These are phyloP conservation scores for Tor tambroides DNA, from an alignment of 2,113 vertebrate species.

Conservation along the genomic window DNA sequence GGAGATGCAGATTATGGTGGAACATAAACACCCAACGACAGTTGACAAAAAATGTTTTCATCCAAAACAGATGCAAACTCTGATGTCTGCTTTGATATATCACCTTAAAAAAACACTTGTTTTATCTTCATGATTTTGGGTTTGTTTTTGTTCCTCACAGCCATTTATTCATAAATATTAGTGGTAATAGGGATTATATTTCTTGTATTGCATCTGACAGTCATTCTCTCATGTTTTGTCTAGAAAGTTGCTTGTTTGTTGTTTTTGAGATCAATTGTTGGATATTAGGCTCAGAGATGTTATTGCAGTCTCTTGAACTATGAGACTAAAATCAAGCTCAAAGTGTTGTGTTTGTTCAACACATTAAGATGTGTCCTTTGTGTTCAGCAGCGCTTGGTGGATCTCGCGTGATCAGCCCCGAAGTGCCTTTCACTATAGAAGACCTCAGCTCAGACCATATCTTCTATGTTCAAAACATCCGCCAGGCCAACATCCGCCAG, in stretches of 20 bases:
- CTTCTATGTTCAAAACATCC: conserved; percentile 89
- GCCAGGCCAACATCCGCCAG: conserved; percentile 73
- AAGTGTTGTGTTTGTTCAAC: neutral
- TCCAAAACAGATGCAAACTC: neutral
- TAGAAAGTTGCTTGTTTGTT: neutral
- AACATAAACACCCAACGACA: neutral
- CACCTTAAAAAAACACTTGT: neutral
- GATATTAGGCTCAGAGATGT: neutral
- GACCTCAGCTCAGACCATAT: conserved; percentile 85
- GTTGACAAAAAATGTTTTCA: conserved; percentile 31
- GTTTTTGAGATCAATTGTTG: neutral
- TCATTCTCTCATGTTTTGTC: neutral
- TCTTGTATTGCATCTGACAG: neutral
- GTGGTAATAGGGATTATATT: too few relatives aligned
- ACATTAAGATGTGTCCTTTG: conserved; percentile 4
- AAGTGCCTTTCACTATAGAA: conserved; percentile 84
- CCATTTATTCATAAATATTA: conserved; percentile 7
- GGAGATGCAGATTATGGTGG: conserved; percentile 18
- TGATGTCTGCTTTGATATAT: conserved; percentile 6
- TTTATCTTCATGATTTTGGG: neutral
- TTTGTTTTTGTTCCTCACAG: neutral
- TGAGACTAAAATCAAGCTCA: too few relatives aligned
- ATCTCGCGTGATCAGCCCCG: conserved; percentile 66
- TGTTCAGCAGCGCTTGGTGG: conserved; percentile 74
- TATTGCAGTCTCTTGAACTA: neutral